phyloP scores from a whole-genome alignment of 2,113 vertebrate genomes.

The Chaenogobius annularis region DNA sequence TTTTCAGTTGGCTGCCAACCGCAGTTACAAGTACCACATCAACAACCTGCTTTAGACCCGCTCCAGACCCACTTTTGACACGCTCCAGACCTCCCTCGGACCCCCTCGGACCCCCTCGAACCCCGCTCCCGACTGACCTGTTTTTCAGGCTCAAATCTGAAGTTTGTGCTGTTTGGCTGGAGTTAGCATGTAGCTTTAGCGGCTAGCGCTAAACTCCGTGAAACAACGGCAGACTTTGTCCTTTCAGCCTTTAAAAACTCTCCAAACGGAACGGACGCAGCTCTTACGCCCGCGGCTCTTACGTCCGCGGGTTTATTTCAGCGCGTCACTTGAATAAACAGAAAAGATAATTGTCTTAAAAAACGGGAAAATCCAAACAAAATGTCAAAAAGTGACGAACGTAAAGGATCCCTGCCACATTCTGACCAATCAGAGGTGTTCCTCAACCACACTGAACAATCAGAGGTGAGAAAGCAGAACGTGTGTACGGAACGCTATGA shows the following conservation, averaged over 20 bases:
- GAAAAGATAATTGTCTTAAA: not conserved
- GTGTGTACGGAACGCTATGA: constrained; percentile 9
- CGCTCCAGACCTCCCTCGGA: too few species aligned
- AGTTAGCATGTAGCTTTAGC: not conserved
- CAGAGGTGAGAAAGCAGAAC: not conserved
- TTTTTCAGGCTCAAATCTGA: not conserved
- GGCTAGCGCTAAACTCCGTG: not conserved
- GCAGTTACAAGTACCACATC: too few species aligned
- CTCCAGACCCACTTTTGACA: too few species aligned
- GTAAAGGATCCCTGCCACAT: constrained; percentile 1
- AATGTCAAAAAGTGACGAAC: not conserved
- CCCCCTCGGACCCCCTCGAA: too few species aligned
- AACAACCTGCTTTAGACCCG: too few species aligned
- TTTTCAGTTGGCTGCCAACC: too few species aligned
- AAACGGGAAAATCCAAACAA: not conserved
- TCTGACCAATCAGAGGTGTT: constrained; percentile 42
- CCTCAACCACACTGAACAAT: not conserved
- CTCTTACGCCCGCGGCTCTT: not conserved
- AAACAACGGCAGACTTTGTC: not conserved
- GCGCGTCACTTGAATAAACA: not conserved
- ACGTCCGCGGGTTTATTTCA: not conserved
- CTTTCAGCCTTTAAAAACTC: not conserved
- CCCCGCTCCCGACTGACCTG: too few species aligned
- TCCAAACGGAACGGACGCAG: not conserved
- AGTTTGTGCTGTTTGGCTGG: not conserved